A percentile compares a stretch with the other conserved stretches of the same genome.
phyloP scores from a whole-genome alignment of 2,888 invertebrate genomes.

The Eupeodes luniger region DNA sequence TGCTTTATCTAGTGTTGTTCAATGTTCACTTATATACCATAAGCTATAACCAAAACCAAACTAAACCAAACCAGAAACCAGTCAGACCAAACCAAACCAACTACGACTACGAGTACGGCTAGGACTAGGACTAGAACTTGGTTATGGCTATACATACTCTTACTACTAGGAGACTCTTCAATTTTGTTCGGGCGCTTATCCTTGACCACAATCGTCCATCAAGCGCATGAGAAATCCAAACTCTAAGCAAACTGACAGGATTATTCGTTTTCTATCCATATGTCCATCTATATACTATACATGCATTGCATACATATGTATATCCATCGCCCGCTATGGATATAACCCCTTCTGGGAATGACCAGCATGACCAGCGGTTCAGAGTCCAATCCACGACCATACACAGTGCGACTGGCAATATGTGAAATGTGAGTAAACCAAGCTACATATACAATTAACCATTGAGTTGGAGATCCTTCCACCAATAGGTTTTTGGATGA shows the following conservation, averaged over 20 bases:
- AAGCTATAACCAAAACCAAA: constrained; percentile 8
- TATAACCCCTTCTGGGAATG: constrained; percentile 47
- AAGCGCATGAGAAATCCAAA: constrained; percentile 69
- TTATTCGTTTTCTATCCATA: constrained; percentile 69
- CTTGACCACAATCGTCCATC: constrained; percentile 75
- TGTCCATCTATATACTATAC: not conserved
- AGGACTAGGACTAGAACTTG: too few species aligned
- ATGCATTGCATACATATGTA: too few species aligned
- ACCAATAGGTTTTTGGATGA: constrained; percentile 34
- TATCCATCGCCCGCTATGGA: not conserved
- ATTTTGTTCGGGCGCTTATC: constrained; percentile 67
- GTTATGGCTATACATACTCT: too few species aligned
- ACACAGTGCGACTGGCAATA: constrained; percentile 51
- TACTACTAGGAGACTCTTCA: constrained; percentile 32
- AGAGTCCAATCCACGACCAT: not conserved
- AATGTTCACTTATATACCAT: constrained; percentile 49
- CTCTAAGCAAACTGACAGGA: constrained; percentile 75
- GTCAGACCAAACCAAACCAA: not conserved
- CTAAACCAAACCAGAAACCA: not conserved
- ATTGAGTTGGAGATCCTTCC: constrained; percentile 48
- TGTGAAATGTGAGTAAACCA: constrained; percentile 44
- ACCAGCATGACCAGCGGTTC: constrained; percentile 13
- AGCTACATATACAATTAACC: constrained; percentile 71
- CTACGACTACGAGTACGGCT: not conserved
- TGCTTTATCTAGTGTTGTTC: constrained; percentile 26